Evolutionary conservation across 2,888 invertebrate species (phyloP), one percentile per base, ranked within the genome.

Genomic region (Hypsopygia costalis): DNA sequence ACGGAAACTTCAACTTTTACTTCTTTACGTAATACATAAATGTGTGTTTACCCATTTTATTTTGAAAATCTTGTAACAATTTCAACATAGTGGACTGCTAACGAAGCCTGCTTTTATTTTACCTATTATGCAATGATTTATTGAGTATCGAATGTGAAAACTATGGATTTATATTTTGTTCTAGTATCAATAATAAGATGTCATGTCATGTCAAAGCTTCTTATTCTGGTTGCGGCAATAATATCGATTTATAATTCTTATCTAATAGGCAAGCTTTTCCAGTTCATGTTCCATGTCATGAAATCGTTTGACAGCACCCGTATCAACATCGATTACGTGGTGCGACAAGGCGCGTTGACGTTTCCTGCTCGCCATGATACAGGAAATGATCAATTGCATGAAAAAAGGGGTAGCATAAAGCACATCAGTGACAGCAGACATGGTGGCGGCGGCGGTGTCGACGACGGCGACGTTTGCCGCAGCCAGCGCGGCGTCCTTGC

Each of bases 401-500:
- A 34, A 42, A 36, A 27, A 44, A 43, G 42, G 55, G 53, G 40
- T 25, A 51, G 50, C 45, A 49, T 46, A 40, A 44, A 55, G 47
- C 47, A 40, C 27, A 32, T 8, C 28, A 53, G 55, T 52, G 49
- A 55, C 49, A 58, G 55, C 55, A 60, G 51, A 58, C 59, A 64
- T 54, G 58, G 54, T 56, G 55, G 58, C 50, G 58, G 57, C 55
- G 58, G 51, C 47, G 57, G 55, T 53, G 57, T 50, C 50, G 59
- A 51, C 56, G 64, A 56, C 53, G 65, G 65, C 52, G 62, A 62
- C 55, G 61, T 61, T 64, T 75, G 73, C 70, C 81, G 81, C 82
- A 85, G 85, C 80, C 82, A 74, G 85, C 83, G 79, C 80, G 83
- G 80, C 81, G 85, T 78, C 86, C 83, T 83, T 81, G 86, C 76